Conservation (phyloP, 2,888 invertebrate species). For the Nephrocerus scutellatus region DNA sequence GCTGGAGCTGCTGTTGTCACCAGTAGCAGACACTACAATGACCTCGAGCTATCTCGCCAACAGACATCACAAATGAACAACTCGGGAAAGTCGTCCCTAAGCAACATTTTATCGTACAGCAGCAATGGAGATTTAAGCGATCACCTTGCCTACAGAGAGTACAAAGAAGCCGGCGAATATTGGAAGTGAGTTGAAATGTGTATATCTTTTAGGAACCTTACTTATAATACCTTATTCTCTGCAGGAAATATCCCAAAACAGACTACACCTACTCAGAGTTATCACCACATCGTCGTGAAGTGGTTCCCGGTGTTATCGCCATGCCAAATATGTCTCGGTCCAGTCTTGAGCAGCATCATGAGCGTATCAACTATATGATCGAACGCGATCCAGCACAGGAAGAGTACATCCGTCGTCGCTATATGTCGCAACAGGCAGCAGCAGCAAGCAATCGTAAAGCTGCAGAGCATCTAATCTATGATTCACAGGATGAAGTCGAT, state of each 20-base stretch:
- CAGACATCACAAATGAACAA: conserved; percentile 22
- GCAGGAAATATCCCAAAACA: conserved; percentile 79
- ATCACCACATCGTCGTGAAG: conserved; percentile 73
- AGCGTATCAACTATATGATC: conserved; percentile 48
- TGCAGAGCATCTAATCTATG: conserved; percentile 34
- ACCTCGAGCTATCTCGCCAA: conserved; percentile 22
- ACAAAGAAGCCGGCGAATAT: conserved; percentile 72
- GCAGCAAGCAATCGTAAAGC: conserved; percentile 20
- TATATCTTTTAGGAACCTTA: no score
- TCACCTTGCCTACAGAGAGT: conserved; percentile 64
- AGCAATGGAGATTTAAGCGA: conserved; percentile 31
- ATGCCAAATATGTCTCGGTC: conserved; percentile 87
- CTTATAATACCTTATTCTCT: no score
- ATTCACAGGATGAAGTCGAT: conserved; percentile 45
- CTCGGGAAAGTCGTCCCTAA: conserved; percentile 20
- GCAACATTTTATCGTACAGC: conserved; percentile 17
- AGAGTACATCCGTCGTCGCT: conserved; percentile 41
- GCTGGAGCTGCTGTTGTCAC: neutral
- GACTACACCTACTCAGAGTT: conserved; percentile 82
- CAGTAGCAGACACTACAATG: conserved; percentile 4
- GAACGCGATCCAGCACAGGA: conserved; percentile 40
- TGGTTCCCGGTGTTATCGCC: conserved; percentile 71
- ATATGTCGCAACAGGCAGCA: conserved; percentile 30
- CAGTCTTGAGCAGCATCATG: conserved; percentile 56
- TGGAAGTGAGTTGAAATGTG: conserved; percentile 64